Evolutionary conservation across 2,113 vertebrate genomes (phyloP).

Genomic region (Hippocampus mohnikei): DNA sequence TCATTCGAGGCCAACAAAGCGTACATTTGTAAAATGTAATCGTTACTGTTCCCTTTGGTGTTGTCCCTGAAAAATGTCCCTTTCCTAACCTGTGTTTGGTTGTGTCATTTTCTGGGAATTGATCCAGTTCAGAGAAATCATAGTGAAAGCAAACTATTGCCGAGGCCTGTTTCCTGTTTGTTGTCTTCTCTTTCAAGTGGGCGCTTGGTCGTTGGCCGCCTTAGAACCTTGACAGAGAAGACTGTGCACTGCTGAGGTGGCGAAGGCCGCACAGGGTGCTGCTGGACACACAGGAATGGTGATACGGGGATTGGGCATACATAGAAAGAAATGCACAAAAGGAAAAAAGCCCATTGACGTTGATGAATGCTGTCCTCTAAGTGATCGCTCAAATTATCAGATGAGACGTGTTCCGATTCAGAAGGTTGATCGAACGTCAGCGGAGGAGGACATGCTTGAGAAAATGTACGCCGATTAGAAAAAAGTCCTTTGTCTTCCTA

Average conservation of each 20-base stretch:
- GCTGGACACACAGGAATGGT: conserved; percentile 55
- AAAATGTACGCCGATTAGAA: neutral
- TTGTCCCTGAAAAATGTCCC: too few species aligned
- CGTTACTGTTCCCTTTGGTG: too few species aligned
- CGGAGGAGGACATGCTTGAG: neutral
- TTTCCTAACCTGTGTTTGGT: too few species aligned
- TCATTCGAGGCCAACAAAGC: too few species aligned
- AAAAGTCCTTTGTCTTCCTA: too few species aligned
- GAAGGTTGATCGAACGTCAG: conserved; percentile 52
- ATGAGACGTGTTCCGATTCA: conserved; percentile 57
- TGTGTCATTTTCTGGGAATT: too few species aligned
- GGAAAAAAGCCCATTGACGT: conserved; percentile 62
- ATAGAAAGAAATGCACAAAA: conserved; percentile 62
- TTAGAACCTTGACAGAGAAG: conserved; percentile 51
- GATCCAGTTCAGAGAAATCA: too few species aligned
- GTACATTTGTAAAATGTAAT: too few species aligned
- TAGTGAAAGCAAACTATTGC: too few species aligned
- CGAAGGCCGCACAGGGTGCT: conserved; percentile 33
- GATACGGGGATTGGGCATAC: conserved; percentile 36
- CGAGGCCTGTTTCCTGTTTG: too few species aligned
- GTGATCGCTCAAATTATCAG: conserved; percentile 67
- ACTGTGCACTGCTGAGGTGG: conserved; percentile 28
- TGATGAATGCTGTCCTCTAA: conserved; percentile 73
- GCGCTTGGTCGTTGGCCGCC: neutral
- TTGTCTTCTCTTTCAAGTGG: neutral